Conservation (phyloP, 2,888 invertebrate species). For the Cephonodes hylas region DNA sequence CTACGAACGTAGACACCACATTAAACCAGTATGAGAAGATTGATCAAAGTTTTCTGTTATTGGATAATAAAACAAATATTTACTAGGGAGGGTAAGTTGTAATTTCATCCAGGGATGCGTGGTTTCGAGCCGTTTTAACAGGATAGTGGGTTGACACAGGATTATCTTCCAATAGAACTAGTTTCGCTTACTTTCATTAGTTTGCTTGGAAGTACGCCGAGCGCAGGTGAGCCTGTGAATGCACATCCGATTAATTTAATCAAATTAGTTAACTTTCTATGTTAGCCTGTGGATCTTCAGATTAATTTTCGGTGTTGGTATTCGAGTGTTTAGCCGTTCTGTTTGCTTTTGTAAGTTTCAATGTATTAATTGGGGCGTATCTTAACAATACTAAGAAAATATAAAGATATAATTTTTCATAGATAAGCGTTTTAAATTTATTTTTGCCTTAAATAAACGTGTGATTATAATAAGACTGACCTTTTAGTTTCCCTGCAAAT, state of each 20-base stretch:
- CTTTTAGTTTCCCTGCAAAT: no score
- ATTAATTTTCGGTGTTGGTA: not conserved
- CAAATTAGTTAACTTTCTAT: not conserved
- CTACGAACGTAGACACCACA: no score
- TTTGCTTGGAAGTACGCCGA: not conserved
- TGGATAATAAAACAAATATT: not conserved
- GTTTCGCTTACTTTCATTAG: not conserved
- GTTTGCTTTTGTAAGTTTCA: not conserved
- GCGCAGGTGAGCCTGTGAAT: not conserved
- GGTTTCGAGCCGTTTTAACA: not conserved
- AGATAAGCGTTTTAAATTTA: no score
- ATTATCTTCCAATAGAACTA: not conserved
- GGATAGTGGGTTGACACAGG: not conserved
- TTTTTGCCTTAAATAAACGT: no score
- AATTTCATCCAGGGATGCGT: not conserved
- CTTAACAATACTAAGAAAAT: no score
- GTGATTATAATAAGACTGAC: no score
- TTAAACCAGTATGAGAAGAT: no score
- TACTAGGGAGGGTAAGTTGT: not conserved
- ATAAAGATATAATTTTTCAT: no score
- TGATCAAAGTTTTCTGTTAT: not conserved
- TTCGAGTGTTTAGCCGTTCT: not conserved
- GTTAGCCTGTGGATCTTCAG: not conserved
- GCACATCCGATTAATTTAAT: not conserved
- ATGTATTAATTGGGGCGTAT: no score